phyloP scores from a whole-genome alignment of 64 coral and sea anemone genomes.

The Stylophora pistillata region DNA sequence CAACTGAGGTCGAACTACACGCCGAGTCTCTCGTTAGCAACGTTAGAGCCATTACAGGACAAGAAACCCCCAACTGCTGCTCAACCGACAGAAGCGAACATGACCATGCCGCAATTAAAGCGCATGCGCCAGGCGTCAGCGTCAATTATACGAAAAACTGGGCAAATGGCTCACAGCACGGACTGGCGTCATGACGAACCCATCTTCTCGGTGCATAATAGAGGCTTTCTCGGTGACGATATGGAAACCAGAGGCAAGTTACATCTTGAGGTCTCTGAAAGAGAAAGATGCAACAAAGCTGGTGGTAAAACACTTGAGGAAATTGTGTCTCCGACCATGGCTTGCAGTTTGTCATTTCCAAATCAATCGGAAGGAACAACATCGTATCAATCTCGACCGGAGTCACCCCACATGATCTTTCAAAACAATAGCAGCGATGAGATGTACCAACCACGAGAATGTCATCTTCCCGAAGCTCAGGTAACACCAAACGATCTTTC shows the following conservation, averaged over 20 bases:
- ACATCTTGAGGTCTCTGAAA: background rate
- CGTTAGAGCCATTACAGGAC: background rate
- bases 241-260: background rate
- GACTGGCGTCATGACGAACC: background rate
- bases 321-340: background rate
- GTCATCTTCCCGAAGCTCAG: background rate
- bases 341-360: background rate
- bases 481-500: background rate
- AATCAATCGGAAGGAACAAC: background rate
- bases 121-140: conserved; percentile 30
- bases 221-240: conserved; percentile 45
- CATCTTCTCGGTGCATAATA: conserved; percentile 21
- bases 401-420: background rate
- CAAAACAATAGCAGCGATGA: background rate
- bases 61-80: background rate
- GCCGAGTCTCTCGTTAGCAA: background rate
- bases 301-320: background rate
- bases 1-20: conserved; percentile 3
- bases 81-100: background rate
- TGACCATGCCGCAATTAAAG: conserved; percentile 63
- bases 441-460: conserved; percentile 1
- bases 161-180: background rate
- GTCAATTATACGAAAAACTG: background rate
- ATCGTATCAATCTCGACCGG: background rate
- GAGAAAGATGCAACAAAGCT: too few relatives aligned